phyloP scores from a whole-genome alignment of 2,113 vertebrate species.

The Stomatorhinus ivindoensis region DNA sequence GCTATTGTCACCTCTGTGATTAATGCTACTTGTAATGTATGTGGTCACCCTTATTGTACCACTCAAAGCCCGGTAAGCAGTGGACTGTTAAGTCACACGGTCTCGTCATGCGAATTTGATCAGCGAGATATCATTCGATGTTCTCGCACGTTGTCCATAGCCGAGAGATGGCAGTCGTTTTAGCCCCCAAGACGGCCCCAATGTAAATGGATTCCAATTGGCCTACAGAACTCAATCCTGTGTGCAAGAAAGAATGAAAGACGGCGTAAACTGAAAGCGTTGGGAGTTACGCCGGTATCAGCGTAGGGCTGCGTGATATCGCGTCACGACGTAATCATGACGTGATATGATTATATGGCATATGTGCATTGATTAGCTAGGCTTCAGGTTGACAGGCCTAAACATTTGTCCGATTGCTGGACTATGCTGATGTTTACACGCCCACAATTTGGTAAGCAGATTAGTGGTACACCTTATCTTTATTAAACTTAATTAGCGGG shows the following conservation, averaged over 20 bases:
- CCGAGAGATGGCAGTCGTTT: neutral
- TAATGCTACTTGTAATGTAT: neutral
- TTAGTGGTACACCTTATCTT: neutral
- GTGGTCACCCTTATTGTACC: neutral
- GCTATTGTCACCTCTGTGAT: neutral
- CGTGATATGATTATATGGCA: neutral
- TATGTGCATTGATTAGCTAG: neutral
- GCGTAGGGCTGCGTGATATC: neutral
- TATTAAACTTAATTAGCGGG: neutral
- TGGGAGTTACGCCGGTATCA: neutral
- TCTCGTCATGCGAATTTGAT: neutral
- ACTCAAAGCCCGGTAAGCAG: neutral
- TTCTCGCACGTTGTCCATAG: neutral
- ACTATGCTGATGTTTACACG: neutral
- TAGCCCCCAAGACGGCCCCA: too few species aligned
- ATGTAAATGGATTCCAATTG: neutral
- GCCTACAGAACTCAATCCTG: neutral
- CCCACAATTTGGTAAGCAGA: neutral
- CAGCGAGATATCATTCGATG: neutral
- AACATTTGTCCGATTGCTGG: neutral
- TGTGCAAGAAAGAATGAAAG: neutral
- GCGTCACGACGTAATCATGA: neutral
- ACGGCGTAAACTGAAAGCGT: neutral
- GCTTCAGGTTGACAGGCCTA: neutral
- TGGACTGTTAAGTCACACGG: neutral